Percentiles rank a stretch among this genome's conserved stretches.
Evolutionary conservation across 2,888 invertebrate genomes (phyloP).

Genomic region (Lasioglossum pauxillum): DNA sequence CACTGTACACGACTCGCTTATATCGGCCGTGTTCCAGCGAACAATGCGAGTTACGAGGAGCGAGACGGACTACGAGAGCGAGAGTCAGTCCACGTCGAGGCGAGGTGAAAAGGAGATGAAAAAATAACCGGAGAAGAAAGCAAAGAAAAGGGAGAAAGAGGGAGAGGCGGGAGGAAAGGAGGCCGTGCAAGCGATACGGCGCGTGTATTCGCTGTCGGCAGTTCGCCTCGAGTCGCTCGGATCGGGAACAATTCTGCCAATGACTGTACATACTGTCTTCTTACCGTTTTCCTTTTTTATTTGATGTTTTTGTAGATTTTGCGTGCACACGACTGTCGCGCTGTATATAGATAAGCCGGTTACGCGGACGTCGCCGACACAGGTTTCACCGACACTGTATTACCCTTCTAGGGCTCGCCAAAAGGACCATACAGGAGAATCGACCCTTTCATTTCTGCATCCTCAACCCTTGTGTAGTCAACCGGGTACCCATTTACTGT

Average conservation of each 20-base stretch:
- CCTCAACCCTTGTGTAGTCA: too few species aligned
- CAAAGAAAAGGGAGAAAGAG: constrained; percentile 1
- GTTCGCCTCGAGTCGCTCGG: constrained; percentile 64
- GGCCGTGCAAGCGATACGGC: constrained; percentile 30
- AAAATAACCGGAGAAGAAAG: background rate
- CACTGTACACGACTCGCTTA: constrained; percentile 47
- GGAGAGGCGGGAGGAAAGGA: constrained; percentile 9
- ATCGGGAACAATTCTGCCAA: constrained; percentile 77
- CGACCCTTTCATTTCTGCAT: background rate
- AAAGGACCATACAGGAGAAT: background rate
- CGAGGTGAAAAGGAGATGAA: constrained; percentile 38
- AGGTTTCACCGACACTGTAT: background rate
- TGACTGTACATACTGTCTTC: constrained; percentile 77
- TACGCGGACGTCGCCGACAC: background rate
- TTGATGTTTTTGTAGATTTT: constrained; percentile 60
- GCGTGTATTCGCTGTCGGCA: constrained; percentile 42
- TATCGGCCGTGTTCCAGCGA: constrained; percentile 49
- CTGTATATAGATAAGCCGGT: constrained; percentile 58
- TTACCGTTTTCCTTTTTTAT: constrained; percentile 22
- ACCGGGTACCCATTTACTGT: too few species aligned
- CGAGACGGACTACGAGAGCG: constrained; percentile 56
- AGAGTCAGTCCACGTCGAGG: constrained; percentile 40
- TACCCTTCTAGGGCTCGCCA: background rate
- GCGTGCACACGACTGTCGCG: constrained; percentile 60
- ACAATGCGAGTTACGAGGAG: constrained; percentile 61